Evolutionary conservation across 30 jellyfish, hydroid and myxozoan genomes (phyloP).

Genomic region (Rhopilema esculentum): DNA sequence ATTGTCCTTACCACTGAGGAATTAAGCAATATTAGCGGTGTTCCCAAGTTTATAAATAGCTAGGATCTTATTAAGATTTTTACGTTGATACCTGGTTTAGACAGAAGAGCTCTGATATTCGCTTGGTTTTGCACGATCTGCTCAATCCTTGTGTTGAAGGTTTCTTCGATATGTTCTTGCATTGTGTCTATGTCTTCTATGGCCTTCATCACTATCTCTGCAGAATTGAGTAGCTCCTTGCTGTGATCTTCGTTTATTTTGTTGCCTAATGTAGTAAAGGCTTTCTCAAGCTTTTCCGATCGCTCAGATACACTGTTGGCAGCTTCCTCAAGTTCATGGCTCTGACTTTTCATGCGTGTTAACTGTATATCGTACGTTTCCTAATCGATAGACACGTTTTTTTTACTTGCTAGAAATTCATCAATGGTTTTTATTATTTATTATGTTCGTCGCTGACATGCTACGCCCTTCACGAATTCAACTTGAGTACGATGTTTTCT

Average conservation of each 20-base stretch:
- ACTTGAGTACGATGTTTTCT: too few species aligned
- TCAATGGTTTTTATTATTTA: too few species aligned
- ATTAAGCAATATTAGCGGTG: neutral
- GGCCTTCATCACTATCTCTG: neutral
- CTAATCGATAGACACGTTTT: neutral
- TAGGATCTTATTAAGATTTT: too few species aligned
- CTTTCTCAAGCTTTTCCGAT: neutral
- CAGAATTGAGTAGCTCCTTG: neutral
- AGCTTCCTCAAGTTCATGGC: conserved; percentile 3
- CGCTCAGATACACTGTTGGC: neutral
- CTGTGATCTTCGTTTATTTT: neutral
- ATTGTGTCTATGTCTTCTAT: neutral
- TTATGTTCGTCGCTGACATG: too few species aligned
- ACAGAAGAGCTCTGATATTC: conserved; percentile 12
- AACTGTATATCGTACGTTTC: conserved; percentile 31
- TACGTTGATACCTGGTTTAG: conserved; percentile 43
- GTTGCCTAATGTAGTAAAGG: neutral
- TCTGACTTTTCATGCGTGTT: neutral
- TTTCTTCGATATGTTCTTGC: conserved; percentile 16
- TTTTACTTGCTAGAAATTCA: too few species aligned
- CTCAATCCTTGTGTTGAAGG: conserved; percentile 18
- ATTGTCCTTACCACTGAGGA: too few species aligned
- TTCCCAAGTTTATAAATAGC: too few species aligned
- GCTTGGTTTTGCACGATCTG: conserved; percentile 36
- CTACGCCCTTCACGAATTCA: too few species aligned